Percentiles rank a stretch among this genome's conserved stretches.
Evolutionary conservation across 2,797 vertebrate species (phyloP).

Genomic region (Zalophus californianus): DNA sequence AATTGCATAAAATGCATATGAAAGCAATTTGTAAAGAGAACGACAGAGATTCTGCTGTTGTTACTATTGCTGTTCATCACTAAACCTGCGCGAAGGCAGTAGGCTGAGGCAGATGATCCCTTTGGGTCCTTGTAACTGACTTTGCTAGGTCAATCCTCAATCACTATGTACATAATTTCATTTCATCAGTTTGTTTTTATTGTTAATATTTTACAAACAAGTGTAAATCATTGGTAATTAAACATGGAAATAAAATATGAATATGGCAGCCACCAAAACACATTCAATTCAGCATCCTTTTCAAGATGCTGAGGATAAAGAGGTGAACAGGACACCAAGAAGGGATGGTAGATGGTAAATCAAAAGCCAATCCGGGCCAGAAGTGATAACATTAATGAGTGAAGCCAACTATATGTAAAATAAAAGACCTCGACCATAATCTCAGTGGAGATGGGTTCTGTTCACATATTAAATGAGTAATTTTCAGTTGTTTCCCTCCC

Average conservation of each 20-base stretch:
- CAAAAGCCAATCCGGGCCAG: not conserved
- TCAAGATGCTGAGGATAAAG: not conserved
- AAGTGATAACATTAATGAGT: not conserved
- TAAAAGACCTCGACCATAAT: not conserved
- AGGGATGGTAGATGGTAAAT: not conserved
- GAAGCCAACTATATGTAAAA: not conserved
- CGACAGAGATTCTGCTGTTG: not conserved
- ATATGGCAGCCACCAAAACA: not conserved
- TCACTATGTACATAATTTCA: not conserved
- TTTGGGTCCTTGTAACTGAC: not conserved
- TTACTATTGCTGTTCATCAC: not conserved
- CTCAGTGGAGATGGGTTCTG: not conserved
- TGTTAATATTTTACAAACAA: not conserved
- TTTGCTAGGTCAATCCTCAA: not conserved
- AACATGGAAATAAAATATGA: not conserved
- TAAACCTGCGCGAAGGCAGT: not conserved
- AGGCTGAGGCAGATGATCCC: not conserved
- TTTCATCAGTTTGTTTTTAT: not conserved
- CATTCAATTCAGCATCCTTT: not conserved
- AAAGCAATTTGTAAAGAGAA: not conserved
- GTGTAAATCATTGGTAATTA: not conserved
- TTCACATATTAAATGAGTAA: not conserved
- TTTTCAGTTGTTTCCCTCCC: not conserved
- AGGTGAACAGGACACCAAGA: not conserved
- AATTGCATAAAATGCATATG: not conserved